Evolutionary conservation across 2,113 vertebrate species (phyloP).

Genomic region (Pelusios castaneus): DNA sequence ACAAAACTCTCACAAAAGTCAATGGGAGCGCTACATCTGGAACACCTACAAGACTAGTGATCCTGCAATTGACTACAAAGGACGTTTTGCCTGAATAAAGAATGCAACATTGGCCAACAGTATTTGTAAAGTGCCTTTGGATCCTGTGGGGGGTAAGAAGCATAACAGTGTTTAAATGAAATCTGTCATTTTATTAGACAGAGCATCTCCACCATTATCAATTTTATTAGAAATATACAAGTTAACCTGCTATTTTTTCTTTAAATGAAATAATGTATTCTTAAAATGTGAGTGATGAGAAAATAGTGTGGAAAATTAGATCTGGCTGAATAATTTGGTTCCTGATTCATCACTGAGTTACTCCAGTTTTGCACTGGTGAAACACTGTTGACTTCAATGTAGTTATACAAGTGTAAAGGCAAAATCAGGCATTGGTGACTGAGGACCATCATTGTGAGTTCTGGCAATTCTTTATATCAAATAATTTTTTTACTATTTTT

Average conservation of each 20-base stretch:
- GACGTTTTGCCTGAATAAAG: constrained; percentile 53
- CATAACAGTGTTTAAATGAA: background rate
- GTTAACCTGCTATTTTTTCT: background rate
- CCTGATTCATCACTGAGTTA: background rate
- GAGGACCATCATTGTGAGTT: background rate
- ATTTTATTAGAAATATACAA: background rate
- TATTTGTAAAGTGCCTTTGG: constrained; percentile 45
- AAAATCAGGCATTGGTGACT: background rate
- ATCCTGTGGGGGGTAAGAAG: constrained; percentile 19
- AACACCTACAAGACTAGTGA: constrained; percentile 53
- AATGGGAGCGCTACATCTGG: constrained; percentile 36
- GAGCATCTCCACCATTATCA: background rate
- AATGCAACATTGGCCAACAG: constrained; percentile 49
- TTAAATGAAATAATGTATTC: background rate
- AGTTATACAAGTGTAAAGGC: background rate
- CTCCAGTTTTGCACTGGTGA: background rate
- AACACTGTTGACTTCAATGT: background rate
- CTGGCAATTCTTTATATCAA: background rate
- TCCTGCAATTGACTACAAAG: constrained; percentile 52
- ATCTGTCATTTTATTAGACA: constrained; percentile 15
- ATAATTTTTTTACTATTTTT: background rate
- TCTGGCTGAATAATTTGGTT: background rate
- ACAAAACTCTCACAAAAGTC: constrained; percentile 49
- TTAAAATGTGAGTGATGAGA: background rate
- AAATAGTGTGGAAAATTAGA: background rate